These are phyloP conservation scores for Drosophila suzukii DNA, from an alignment of 1,140 invertebrate genomes.

Conservation along the genomic window DNA sequence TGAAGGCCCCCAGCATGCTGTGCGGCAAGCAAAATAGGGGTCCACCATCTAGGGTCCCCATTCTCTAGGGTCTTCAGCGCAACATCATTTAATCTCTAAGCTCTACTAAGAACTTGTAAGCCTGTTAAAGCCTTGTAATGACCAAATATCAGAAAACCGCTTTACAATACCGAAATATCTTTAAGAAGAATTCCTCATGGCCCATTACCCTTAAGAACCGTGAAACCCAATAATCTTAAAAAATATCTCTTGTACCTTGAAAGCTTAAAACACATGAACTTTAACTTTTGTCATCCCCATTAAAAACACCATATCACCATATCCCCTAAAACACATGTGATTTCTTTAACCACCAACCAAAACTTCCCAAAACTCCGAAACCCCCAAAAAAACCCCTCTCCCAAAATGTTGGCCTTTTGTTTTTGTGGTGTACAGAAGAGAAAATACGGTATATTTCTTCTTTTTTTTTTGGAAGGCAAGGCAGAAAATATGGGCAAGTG, in stretches of 20 bases:
- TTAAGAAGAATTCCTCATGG: neutral
- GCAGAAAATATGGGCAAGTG: conserved; percentile 26
- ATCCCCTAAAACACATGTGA: neutral
- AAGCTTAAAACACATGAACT: too few relatives aligned
- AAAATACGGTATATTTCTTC: conserved; percentile 26
- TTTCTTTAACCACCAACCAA: neutral
- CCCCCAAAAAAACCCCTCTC: neutral
- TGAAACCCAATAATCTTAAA: too few relatives aligned
- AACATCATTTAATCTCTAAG: neutral
- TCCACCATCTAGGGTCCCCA: too few relatives aligned
- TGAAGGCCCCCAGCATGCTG: conserved; percentile 26
- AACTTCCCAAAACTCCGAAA: neutral
- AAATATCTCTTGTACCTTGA: too few relatives aligned
- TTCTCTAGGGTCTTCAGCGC: neutral
- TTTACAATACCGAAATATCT: neutral
- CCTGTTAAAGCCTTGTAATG: neutral
- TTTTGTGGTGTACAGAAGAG: conserved; percentile 69
- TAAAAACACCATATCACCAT: neutral
- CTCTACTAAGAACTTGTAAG: neutral
- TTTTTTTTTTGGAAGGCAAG: conserved; percentile 7
- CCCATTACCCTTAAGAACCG: too few relatives aligned
- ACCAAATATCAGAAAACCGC: neutral
- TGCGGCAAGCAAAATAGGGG: neutral
- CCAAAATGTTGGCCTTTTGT: conserved; percentile 21
- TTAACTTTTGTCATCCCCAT: neutral